These are phyloP conservation scores for Porites cylindrica DNA, from an alignment of 92 coral and sea anemone species.

Conservation along the genomic window DNA sequence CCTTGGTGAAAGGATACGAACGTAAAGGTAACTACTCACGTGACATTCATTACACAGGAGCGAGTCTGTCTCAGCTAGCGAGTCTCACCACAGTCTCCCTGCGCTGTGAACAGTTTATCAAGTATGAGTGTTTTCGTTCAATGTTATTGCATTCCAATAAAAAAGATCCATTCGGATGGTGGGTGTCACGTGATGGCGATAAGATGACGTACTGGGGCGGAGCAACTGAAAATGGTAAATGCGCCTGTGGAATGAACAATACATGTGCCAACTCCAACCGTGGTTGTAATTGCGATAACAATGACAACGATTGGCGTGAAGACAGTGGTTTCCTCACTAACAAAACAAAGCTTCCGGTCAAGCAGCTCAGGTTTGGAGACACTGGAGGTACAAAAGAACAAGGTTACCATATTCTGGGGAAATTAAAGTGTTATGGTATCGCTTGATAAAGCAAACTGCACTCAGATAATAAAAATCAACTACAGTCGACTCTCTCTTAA, in stretches of 20 bases:
- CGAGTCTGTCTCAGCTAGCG: slow-evolving; percentile 55
- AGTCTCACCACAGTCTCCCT: slow-evolving; percentile 49
- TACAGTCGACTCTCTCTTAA: no score
- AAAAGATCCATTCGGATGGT: background rate
- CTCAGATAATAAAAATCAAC: background rate
- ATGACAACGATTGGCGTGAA: background rate
- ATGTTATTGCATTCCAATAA: no score
- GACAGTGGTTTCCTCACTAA: slow-evolving; percentile 3
- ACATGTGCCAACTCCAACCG: slow-evolving; percentile 9
- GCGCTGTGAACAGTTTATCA: slow-evolving; percentile 65
- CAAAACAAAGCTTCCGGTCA: background rate
- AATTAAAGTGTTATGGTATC: background rate
- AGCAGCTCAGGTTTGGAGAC: background rate
- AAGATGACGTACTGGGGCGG: slow-evolving; percentile 45
- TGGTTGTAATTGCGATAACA: background rate
- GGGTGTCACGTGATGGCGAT: slow-evolving; percentile 37
- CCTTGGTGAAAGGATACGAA: slow-evolving; percentile 5
- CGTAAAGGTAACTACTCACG: slow-evolving; percentile 18
- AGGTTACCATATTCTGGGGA: background rate
- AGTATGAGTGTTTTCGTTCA: slow-evolving; percentile 23
- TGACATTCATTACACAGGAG: slow-evolving; percentile 43
- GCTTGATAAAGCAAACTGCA: background rate
- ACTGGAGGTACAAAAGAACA: background rate
- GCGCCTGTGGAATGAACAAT: slow-evolving; percentile 64
- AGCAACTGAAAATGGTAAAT: slow-evolving; percentile 42